phyloP scores from a whole-genome alignment of 2,113 vertebrate species.

The Brachypodius melanocephalos region DNA sequence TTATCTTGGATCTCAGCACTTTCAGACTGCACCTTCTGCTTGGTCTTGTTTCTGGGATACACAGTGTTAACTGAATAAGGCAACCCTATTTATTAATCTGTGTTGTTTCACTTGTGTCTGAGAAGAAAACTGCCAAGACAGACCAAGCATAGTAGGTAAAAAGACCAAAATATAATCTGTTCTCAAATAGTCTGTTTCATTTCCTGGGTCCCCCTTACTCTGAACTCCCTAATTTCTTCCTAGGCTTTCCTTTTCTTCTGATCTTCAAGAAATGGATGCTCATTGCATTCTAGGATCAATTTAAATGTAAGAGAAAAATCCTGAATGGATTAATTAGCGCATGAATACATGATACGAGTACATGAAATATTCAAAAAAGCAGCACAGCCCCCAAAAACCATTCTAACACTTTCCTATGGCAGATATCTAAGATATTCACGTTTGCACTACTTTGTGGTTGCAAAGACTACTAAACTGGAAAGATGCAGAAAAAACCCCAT shows the following conservation, averaged over 20 bases:
- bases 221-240: not conserved
- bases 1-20: not conserved
- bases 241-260: not conserved
- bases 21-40: not conserved
- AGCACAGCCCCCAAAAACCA: not conserved
- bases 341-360: not conserved
- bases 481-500: not conserved
- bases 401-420: not conserved
- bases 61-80: not conserved
- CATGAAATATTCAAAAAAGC: not conserved
- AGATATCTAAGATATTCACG: not conserved
- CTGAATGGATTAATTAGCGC: not conserved
- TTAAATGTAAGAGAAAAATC: not conserved
- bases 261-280: not conserved
- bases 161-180: not conserved
- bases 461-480: not conserved
- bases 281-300: not conserved
- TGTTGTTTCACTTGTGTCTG: not conserved
- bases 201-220: not conserved
- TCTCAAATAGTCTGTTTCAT: not conserved
- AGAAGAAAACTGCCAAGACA: not conserved
- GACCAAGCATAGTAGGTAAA: not conserved
- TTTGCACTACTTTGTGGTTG: not conserved
- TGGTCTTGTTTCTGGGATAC: not conserved
- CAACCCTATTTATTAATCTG: not conserved